These are phyloP conservation scores for Tragelaphus scriptus DNA, from an alignment of 2,113 vertebrate species.

Conservation along the genomic window DNA sequence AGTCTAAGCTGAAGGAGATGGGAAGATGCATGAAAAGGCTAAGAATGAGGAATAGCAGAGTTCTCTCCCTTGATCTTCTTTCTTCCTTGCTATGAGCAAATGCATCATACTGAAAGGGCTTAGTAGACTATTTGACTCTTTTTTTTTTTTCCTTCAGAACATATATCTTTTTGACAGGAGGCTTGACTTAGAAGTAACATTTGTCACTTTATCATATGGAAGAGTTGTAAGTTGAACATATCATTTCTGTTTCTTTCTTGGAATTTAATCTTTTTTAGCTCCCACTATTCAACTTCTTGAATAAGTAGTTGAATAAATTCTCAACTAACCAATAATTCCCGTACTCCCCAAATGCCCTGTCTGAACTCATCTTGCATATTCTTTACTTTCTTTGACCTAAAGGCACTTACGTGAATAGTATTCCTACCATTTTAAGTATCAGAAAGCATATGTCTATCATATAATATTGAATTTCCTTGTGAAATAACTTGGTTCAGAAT, in stretches of 20 bases:
- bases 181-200: not conserved
- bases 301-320: not conserved
- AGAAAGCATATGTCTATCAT: not conserved
- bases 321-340: not conserved
- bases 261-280: not conserved
- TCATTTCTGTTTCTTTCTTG: not conserved
- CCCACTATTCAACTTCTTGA: not conserved
- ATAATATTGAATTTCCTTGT: not conserved
- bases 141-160: not conserved
- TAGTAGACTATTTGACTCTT: not conserved
- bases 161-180: not conserved
- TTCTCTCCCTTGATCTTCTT: not conserved
- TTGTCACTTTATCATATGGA: not conserved
- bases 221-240: not conserved
- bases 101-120: not conserved
- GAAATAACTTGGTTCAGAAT: constrained; percentile 2
- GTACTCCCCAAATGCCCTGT: not conserved
- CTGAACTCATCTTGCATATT: constrained; percentile 10
- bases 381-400: not conserved
- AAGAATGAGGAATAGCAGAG: not conserved
- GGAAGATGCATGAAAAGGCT: not conserved
- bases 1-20: not conserved
- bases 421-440: not conserved
- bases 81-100: not conserved
- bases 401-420: not conserved